A percentile compares a stretch with the other conserved stretches of the same genome.
Evolutionary conservation across 2,888 invertebrate genomes (phyloP).

Genomic region (Cordilura impudica): DNA sequence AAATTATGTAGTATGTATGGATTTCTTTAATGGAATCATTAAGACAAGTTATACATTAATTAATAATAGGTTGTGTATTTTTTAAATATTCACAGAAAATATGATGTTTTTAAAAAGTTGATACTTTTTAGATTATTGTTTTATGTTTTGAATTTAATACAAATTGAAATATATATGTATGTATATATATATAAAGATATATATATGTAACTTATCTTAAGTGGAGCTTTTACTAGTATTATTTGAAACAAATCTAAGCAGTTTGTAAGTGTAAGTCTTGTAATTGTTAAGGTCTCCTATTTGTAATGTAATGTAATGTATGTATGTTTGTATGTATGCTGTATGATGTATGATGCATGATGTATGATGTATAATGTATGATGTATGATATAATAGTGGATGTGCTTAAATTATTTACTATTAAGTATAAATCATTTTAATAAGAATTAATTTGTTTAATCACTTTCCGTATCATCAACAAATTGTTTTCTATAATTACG

Average conservation of each 20-base stretch:
- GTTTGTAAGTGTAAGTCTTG: constrained; percentile 46
- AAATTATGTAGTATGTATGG: constrained; percentile 31
- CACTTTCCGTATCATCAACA: constrained; percentile 80
- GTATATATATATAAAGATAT: background rate
- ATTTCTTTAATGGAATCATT: constrained; percentile 33
- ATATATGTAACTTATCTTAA: background rate
- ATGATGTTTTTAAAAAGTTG: constrained; percentile 29
- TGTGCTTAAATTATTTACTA: background rate
- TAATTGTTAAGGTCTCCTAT: constrained; percentile 53
- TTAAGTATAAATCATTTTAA: background rate
- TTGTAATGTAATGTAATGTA: constrained; percentile 22
- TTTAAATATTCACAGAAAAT: constrained; percentile 53
- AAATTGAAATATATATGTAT: background rate
- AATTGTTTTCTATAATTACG: constrained; percentile 83
- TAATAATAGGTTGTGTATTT: constrained; percentile 30
- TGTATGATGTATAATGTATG: too few species aligned
- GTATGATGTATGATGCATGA: too few species aligned
- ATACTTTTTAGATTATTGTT: constrained; percentile 23
- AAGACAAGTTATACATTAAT: constrained; percentile 51
- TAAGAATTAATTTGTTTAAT: constrained; percentile 71
- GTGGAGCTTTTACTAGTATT: background rate
- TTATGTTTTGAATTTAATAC: background rate
- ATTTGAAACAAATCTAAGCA: background rate
- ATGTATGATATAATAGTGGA: too few species aligned
- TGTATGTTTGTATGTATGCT: background rate